Evolutionary conservation across 2,797 vertebrate genomes (phyloP).

Genomic region (Benthosema pterotum): DNA sequence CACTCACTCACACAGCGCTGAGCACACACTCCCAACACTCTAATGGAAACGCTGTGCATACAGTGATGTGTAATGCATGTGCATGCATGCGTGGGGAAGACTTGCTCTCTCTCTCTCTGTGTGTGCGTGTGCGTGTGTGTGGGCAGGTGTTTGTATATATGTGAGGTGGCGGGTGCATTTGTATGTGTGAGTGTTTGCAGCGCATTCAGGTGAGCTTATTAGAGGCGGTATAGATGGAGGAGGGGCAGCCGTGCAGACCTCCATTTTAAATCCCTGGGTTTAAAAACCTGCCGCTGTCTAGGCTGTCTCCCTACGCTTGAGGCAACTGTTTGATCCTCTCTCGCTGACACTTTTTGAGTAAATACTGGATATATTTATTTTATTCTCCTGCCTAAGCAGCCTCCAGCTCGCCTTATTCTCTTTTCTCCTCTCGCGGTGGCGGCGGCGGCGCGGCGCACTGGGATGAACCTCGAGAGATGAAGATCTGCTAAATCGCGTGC

Average conservation of each 20-base stretch:
- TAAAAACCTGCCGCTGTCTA: constrained; percentile 66
- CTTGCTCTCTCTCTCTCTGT: constrained; percentile 8
- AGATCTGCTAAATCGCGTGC: constrained; percentile 19
- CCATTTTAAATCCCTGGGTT: constrained; percentile 74
- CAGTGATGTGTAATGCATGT: constrained; percentile 38
- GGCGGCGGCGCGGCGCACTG: constrained; percentile 9
- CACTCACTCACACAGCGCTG: constrained; percentile 67
- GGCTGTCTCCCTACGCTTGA: constrained; percentile 59
- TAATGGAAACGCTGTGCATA: constrained; percentile 71
- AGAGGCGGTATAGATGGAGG: constrained; percentile 39
- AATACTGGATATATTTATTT: constrained; percentile 37
- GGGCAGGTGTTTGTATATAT: constrained; percentile 18
- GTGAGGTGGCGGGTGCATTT: constrained; percentile 8
- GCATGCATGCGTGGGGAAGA: constrained; percentile 23
- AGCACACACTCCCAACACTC: constrained; percentile 63
- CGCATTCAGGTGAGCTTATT: constrained; percentile 57
- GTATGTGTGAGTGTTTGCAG: background rate
- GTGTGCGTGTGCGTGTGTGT: constrained; percentile 6
- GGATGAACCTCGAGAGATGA: constrained; percentile 34
- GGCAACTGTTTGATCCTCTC: constrained; percentile 69
- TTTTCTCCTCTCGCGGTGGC: background rate
- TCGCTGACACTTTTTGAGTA: constrained; percentile 63
- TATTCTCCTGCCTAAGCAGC: constrained; percentile 24
- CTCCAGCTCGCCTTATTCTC: background rate
- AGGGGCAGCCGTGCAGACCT: constrained; percentile 55